Conservation (phyloP, 2,797 vertebrate genomes). For the Alcedo atthis region DNA sequence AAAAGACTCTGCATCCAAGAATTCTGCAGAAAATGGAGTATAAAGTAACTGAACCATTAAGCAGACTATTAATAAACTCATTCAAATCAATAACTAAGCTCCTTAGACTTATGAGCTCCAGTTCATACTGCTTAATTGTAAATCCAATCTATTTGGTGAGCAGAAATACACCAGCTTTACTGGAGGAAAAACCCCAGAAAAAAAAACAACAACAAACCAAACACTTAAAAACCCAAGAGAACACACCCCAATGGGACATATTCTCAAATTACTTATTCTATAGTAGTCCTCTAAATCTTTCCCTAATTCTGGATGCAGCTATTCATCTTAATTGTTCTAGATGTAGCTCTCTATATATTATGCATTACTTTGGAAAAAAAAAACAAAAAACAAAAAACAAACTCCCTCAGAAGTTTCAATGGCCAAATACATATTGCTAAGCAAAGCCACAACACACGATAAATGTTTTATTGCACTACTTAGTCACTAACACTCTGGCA, state of each 20-base stretch:
- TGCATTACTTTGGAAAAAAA: background rate
- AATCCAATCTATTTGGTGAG: background rate
- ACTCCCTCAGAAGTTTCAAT: background rate
- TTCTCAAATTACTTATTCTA: background rate
- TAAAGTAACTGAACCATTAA: slow-evolving; percentile 23
- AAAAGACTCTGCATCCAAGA: background rate
- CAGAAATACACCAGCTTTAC: background rate
- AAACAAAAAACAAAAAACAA: no score
- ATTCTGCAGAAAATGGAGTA: slow-evolving; percentile 17
- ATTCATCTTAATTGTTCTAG: background rate
- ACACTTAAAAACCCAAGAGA: background rate
- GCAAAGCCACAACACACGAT: background rate
- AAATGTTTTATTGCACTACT: background rate
- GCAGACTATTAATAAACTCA: slow-evolving; percentile 28
- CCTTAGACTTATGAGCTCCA: background rate
- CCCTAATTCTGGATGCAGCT: background rate
- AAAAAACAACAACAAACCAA: background rate
- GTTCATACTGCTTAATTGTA: slow-evolving; percentile 12
- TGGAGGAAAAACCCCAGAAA: background rate
- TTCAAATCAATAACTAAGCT: slow-evolving; percentile 54
- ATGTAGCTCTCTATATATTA: background rate
- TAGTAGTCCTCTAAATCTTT: background rate
- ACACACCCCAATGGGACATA: background rate
- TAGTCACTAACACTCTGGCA: background rate
- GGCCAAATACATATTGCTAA: background rate